Evolutionary conservation across 2,113 vertebrate genomes (phyloP), one percentile per base, ranked within the genome.

Genomic region (Crotalus viridis): DNA sequence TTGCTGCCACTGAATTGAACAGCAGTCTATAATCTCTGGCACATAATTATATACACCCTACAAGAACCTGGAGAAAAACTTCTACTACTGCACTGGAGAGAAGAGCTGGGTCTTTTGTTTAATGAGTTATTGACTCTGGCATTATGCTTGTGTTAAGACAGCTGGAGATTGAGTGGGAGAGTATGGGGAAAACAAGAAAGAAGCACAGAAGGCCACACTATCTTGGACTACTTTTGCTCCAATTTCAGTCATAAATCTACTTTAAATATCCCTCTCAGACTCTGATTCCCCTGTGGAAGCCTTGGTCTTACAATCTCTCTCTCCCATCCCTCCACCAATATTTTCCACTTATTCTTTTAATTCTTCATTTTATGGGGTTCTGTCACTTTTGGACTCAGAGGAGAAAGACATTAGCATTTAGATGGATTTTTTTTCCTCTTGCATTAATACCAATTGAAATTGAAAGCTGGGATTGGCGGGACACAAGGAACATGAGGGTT

Each of bases 361-460:
- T 26, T 7, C 0, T 96, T 93, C 64, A 87, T 94, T 96, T 96
- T 95, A 96, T 95, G 87, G 95, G 96, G 93, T 95, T 97, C 96
- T 96, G 95, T 96, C 95, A 97, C 96, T 95, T 95, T 94, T 95
- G 93, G 91, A 94, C 96, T 96, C 95, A 94, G 93, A 94, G 94
- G 96, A 95, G 96, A 96, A 96, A 95, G 89, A 97, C 97, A 97
- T 97, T 97, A 97, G 96, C 97, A 97, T 97, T 97, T 97, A 97
- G 97, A 97, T 97, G 94, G 96, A 94, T 93, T 96, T 95, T 95
- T 95, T 59, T 9, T 28, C 26, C 89, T 89, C 93, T 95, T 5
- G 51, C 94, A 96, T 97, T 97, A 96, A 95, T 97, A 94, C 93
- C 95, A 97, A 96, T 94, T 97, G 96, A 97, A 97, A 96, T 95